Evolutionary conservation across 2,888 invertebrate genomes (phyloP).

Genomic region (Pristionchus mayeri): DNA sequence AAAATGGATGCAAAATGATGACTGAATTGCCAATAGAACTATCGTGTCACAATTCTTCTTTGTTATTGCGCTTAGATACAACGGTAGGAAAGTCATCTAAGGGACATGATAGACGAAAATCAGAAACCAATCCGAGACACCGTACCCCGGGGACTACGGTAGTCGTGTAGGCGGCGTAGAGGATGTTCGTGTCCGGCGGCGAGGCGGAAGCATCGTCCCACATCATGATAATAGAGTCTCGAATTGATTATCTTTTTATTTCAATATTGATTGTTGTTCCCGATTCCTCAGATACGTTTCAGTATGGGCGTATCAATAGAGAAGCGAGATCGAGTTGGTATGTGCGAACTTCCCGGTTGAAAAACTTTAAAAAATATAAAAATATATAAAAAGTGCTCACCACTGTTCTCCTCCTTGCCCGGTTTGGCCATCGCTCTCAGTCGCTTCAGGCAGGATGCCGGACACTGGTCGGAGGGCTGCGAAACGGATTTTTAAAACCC

Average conservation of each 20-base stretch:
- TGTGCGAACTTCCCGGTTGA: no score
- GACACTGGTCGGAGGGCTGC: slow-evolving; percentile 26
- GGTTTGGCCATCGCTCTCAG: slow-evolving; percentile 26
- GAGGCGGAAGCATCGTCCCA: not conserved
- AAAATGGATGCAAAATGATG: no score
- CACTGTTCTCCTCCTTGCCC: not conserved
- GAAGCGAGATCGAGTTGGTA: no score
- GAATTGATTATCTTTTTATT: no score
- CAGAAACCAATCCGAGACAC: not conserved
- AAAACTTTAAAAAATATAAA: no score
- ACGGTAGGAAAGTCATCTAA: not conserved
- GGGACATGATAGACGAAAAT: not conserved
- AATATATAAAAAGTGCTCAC: not conserved
- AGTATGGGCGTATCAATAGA: no score
- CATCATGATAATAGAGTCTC: slow-evolving; percentile 33
- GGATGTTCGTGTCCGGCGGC: slow-evolving; percentile 3
- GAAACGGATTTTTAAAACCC: not conserved
- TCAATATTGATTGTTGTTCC: no score
- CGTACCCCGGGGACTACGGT: slow-evolving; percentile 30
- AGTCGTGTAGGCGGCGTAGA: slow-evolving; percentile 42
- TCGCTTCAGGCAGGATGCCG: not conserved
- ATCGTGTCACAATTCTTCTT: not conserved
- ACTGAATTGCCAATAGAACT: not conserved
- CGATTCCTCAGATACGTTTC: no score
- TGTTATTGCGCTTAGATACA: no score